Conservation (phyloP, 2,888 invertebrate genomes). For the Melanostoma scalare region DNA sequence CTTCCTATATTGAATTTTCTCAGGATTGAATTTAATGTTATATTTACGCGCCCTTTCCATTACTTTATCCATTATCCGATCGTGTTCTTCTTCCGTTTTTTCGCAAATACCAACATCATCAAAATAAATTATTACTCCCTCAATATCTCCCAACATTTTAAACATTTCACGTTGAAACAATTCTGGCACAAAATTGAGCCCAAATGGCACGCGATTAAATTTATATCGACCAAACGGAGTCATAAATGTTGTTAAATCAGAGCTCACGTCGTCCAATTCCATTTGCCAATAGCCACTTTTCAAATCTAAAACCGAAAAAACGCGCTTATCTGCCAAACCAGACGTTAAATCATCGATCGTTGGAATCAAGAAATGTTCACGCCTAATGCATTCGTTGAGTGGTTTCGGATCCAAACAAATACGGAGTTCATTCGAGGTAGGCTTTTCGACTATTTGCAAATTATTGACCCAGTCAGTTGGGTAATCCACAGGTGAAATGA, state of each 20-base stretch:
- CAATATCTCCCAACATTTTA: conserved; percentile 77
- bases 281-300: conserved; percentile 63
- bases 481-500: conserved; percentile 72
- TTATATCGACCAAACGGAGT: conserved; percentile 71
- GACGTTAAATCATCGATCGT: conserved; percentile 73
- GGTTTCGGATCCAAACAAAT: conserved; percentile 74
- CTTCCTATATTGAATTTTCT: conserved; percentile 74
- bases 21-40: conserved; percentile 73
- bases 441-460: conserved; percentile 73
- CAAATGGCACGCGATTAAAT: conserved; percentile 74
- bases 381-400: conserved; percentile 74
- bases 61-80: conserved; percentile 46
- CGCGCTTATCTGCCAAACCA: conserved; percentile 36
- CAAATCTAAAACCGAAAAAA: conserved; percentile 67
- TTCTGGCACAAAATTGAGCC: conserved; percentile 76
- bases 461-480: conserved; percentile 74
- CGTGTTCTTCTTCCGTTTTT: conserved; percentile 51
- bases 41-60: conserved; percentile 46
- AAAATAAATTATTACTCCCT: conserved; percentile 76
- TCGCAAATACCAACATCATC: conserved; percentile 76
- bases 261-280: conserved; percentile 66
- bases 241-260: conserved; percentile 73
- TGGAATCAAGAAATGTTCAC: conserved; percentile 75
- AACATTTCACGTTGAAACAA: conserved; percentile 77
- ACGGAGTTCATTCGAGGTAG: conserved; percentile 63